Base-by-base conservation (phyloP, 2,113 vertebrate species). In the Heterotis niloticus region DNA sequence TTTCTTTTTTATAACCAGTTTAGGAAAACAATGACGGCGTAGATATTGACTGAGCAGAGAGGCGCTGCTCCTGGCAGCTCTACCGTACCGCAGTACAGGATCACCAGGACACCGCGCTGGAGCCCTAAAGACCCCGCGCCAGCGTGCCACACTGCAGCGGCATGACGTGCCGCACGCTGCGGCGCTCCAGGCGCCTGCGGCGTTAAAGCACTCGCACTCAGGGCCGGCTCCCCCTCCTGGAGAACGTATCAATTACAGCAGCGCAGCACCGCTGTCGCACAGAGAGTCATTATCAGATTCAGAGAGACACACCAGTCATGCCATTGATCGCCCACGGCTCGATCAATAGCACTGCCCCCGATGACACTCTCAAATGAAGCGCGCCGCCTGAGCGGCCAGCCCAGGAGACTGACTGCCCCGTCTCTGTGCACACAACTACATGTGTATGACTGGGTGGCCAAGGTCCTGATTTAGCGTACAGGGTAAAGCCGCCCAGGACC, bases 201-300 rank as follows among this genome's bases (percentile, higher is more conserved):
- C n/a, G 51, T 14, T 75, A 59, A 26, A 73, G 66, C 77, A 67
- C 67, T 11, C 59, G 79, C 64, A 81, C 76, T 44, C 24, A 18
- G 71, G 67, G n/a, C 75, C 80, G 81, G 44, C 68, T 76, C 82
- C 34, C 56, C 65, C 18, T 70, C 59, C 75, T 83, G 80, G 79
- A 88, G 87, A 91, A 90, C 89, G 85, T 91, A 88, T 91, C 91
- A 93, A 90, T 93, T 93, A 91, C 89, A 87, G 82, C 87, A 84
- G 60, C 90, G 88, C 89, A 90, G 90, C 85, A 84, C 89, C 91
- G 85, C 90, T 90, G 87, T 91, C 87, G 83, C 85, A 89, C 89
- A 87, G 86, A 88, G 88, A 90, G 92, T 94, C 92, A 91, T 94
- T 94, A 92, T 91, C 91, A 92, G 91, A 92, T 93, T 91, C 88